Percentiles rank a stretch among this genome's conserved stretches.
These are phyloP conservation scores for Rhamnusium bicolor DNA, from an alignment of 2,888 invertebrate species.

Conservation along the genomic window DNA sequence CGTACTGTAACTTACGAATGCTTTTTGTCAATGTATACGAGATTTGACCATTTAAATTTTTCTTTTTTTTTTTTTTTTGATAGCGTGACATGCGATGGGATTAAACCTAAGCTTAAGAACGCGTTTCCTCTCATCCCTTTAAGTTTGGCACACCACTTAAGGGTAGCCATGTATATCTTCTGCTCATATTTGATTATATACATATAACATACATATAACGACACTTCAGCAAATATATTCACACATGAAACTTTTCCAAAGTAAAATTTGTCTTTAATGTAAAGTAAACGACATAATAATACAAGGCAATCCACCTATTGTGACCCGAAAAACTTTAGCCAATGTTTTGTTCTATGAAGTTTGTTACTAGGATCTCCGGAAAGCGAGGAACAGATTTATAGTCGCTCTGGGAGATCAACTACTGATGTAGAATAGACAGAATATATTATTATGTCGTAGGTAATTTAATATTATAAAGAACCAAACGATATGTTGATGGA, in stretches of 20 bases:
- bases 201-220: too few species aligned
- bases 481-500: too few species aligned
- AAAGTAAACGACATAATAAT: conserved; percentile 45
- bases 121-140: too few species aligned
- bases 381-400: conserved; percentile 19
- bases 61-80: too few species aligned
- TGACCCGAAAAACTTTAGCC: conserved; percentile 40
- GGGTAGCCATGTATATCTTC: too few species aligned
- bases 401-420: not conserved
- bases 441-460: not conserved
- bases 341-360: conserved; percentile 36
- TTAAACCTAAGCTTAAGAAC: too few species aligned
- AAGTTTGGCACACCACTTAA: too few species aligned
- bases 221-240: conserved; percentile 4
- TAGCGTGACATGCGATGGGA: too few species aligned
- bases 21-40: too few species aligned
- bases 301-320: conserved; percentile 36
- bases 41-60: too few species aligned
- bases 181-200: conserved; percentile 28
- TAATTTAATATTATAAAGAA: too few species aligned
- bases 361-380: conserved; percentile 28
- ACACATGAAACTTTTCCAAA: conserved; percentile 26
- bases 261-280: conserved; percentile 42
- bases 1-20: too few species aligned
- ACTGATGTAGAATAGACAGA: not conserved